Evolutionary conservation across 2,797 vertebrate species (phyloP), one percentile per base, ranked within the genome.

Genomic region (Amphiprion clarkii): DNA sequence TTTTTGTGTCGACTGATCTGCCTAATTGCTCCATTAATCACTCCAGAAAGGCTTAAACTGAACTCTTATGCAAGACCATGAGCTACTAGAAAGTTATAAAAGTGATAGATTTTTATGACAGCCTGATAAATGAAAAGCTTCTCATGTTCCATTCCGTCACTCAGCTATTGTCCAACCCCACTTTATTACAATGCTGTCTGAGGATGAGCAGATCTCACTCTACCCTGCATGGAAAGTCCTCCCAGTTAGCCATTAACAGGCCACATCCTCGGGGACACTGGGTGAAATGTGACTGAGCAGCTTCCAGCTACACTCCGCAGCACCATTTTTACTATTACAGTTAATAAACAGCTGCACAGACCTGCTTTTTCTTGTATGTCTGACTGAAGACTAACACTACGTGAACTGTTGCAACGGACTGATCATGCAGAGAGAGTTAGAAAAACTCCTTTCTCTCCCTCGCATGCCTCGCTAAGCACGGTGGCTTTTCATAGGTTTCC

Each of bases 211-310:
- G 23, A 68, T 54, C 9, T 49, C 16, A 27, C 58, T 81, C 33
- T 21, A 9, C 23, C 46, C 31, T 56, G 39, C 44, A 52, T 55
- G 27, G 53, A 78, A 62, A 36, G 25, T 8, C 10, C 60, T 33
- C n/a, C 44, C 40, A 31, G 83, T 86, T 82, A 89, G 67, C 36
- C 73, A 87, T 87, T 88, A 85, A 88, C 83, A 82, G 53, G 59
- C 42, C 67, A 36, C 55, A 67, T 85, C 80, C 36, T 42, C 9
- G 5, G 66, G 86, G 71, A 79, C 78, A 88, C 67, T 88, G 79
- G 86, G 82, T 87, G 81, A 92, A 92, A 87, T 62, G 84, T 83
- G 54, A 90, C 65, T 42, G 70, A 72, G 12, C 17, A 74, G 62
- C 69, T 62, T 73, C 19, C 21, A 53, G 70, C 67, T 33, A 7